Evolutionary conservation across 2,113 vertebrate genomes (phyloP).

Genomic region (Clupea harengus): DNA sequence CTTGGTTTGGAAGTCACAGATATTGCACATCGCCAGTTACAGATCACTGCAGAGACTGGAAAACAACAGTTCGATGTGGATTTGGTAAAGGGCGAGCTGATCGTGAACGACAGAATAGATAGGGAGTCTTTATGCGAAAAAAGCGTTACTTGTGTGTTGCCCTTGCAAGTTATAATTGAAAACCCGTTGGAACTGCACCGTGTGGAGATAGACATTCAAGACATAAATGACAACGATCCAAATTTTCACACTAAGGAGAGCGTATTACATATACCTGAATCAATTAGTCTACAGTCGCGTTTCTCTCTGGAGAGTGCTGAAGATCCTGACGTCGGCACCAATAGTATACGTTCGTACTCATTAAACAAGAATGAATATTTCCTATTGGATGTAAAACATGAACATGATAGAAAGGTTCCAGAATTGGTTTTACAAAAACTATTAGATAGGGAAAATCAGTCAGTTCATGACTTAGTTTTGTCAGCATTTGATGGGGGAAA

Average conservation of each 20-base stretch:
- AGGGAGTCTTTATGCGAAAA: slow-evolving; percentile 55
- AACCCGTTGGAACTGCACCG: slow-evolving; percentile 46
- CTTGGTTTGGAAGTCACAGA: slow-evolving; percentile 47
- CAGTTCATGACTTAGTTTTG: slow-evolving; percentile 67
- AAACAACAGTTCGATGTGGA: slow-evolving; percentile 54
- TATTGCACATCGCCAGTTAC: slow-evolving; percentile 49
- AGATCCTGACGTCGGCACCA: slow-evolving; percentile 64
- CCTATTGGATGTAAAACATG: slow-evolving; percentile 34
- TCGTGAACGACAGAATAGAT: slow-evolving; percentile 56
- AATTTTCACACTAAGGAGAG: slow-evolving; percentile 39
- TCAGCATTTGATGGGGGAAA: slow-evolving; percentile 67
- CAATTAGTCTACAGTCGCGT: slow-evolving; percentile 47
- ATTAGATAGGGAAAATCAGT: slow-evolving; percentile 66
- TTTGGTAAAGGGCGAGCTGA: slow-evolving; percentile 48
- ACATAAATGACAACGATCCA: slow-evolving; percentile 57
- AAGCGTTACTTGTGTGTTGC: slow-evolving; percentile 48
- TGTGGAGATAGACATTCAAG: slow-evolving; percentile 53
- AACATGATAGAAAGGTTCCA: slow-evolving; percentile 52
- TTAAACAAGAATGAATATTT: slow-evolving; percentile 61
- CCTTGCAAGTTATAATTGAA: slow-evolving; percentile 49
- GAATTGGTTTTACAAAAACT: slow-evolving; percentile 66
- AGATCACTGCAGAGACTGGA: slow-evolving; percentile 45
- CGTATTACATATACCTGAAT: slow-evolving; percentile 61
- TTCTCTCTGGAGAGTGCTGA: slow-evolving; percentile 62
- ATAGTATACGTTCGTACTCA: slow-evolving; percentile 60